Percentiles rank a stretch among this genome's conserved stretches.
phyloP scores from a whole-genome alignment of 2,113 vertebrate species.

The Pao palembangensis region DNA sequence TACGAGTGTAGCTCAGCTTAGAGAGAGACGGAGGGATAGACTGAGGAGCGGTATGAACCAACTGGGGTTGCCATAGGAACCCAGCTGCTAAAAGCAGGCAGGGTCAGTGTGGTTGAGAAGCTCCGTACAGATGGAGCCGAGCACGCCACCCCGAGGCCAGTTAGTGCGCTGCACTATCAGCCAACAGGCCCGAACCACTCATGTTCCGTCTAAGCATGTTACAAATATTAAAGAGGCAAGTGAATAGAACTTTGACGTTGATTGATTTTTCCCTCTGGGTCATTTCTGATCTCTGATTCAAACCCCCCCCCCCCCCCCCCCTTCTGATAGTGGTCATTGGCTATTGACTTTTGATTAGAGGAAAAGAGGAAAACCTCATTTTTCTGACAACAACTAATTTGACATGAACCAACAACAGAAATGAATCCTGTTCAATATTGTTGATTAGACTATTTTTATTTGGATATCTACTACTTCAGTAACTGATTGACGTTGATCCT shows the following conservation, averaged over 20 bases:
- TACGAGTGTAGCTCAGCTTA: slow-evolving; percentile 54
- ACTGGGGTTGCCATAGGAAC: slow-evolving; percentile 74
- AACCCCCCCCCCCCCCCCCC: slow-evolving; percentile 17
- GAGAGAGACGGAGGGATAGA: slow-evolving; percentile 42
- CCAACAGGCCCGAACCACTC: slow-evolving; percentile 11
- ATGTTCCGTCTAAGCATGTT: not conserved
- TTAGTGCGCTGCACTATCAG: slow-evolving; percentile 48
- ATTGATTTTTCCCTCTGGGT: not conserved
- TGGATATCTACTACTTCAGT: slow-evolving; percentile 47
- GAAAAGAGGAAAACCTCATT: slow-evolving; percentile 50
- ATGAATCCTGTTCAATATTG: slow-evolving; percentile 39
- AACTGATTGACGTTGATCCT: slow-evolving; percentile 39
- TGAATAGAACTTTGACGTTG: not conserved
- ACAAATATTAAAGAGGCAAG: not conserved
- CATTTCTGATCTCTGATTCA: slow-evolving; percentile 18
- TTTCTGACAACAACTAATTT: slow-evolving; percentile 50
- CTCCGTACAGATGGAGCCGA: slow-evolving; percentile 48
- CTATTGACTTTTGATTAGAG: slow-evolving; percentile 56
- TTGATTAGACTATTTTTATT: slow-evolving; percentile 58
- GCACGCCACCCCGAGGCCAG: slow-evolving; percentile 61
- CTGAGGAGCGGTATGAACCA: slow-evolving; percentile 65
- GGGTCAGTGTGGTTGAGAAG: slow-evolving; percentile 58
- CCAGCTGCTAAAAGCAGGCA: slow-evolving; percentile 73
- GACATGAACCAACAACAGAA: slow-evolving; percentile 26
- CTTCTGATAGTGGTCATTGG: slow-evolving; percentile 26